A percentile compares a stretch with the other conserved stretches of the same genome.
Conservation (phyloP, 2,797 vertebrate genomes). For the Bryconaethiops microstoma region DNA sequence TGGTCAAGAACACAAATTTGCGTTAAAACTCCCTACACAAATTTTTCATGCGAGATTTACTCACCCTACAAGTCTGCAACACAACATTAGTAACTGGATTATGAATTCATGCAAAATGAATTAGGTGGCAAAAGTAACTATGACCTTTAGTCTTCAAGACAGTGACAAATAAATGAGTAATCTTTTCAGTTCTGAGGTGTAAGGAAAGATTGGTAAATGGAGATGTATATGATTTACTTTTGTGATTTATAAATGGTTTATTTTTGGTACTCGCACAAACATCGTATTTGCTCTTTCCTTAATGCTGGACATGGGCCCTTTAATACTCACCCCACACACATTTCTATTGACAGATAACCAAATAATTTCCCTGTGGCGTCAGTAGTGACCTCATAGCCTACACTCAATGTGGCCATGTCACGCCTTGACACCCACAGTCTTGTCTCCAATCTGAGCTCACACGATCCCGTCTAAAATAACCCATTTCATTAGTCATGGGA, state of each 20-base stretch:
- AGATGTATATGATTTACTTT: no score
- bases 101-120: no score
- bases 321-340: conserved; percentile 16
- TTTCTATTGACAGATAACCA: conserved; percentile 1
- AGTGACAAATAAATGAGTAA: no score
- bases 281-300: no score
- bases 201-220: not conserved
- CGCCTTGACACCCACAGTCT: conserved; percentile 8
- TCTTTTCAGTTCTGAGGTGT: not conserved
- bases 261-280: not conserved
- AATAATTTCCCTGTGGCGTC: conserved; percentile 12
- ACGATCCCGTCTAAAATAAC: conserved; percentile 24
- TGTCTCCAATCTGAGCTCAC: conserved; percentile 11
- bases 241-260: no score
- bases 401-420: not conserved
- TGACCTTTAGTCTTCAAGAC: no score
- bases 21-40: no score
- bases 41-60: no score
- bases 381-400: conserved; percentile 2
- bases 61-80: no score
- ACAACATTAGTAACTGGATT: no score
- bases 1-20: no score
- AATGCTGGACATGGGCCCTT: not conserved
- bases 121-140: no score
- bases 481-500: conserved; percentile 41